Conservation (phyloP, 2,888 invertebrate genomes). For the Agelastica alni region DNA sequence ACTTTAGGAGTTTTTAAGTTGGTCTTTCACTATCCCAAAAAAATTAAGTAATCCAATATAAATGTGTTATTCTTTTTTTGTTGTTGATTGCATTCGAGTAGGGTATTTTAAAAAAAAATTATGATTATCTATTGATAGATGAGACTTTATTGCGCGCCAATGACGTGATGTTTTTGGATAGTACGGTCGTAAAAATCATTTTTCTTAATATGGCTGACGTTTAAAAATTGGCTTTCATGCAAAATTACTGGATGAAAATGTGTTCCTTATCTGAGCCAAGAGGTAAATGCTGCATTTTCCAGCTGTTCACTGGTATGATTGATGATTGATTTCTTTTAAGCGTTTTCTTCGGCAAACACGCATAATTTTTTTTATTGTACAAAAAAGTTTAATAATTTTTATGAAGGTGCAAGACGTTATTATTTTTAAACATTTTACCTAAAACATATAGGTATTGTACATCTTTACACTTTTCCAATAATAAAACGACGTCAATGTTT, state of each 20-base stretch:
- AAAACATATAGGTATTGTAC: too few relatives aligned
- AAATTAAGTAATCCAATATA: too few relatives aligned
- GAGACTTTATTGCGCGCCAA: constrained; percentile 1
- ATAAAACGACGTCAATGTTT: too few relatives aligned
- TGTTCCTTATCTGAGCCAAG: constrained; percentile 3
- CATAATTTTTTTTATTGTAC: not conserved
- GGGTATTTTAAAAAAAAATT: not conserved
- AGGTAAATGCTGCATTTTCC: constrained; percentile 19
- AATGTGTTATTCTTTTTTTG: too few relatives aligned
- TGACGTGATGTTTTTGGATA: not conserved
- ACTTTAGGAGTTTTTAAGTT: too few relatives aligned
- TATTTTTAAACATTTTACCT: too few relatives aligned
- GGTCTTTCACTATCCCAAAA: too few relatives aligned
- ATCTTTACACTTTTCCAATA: too few relatives aligned
- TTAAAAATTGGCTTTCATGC: constrained; percentile 24
- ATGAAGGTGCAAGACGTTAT: too few relatives aligned
- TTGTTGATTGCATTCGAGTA: too few relatives aligned
- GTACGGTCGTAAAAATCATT: constrained; percentile 17
- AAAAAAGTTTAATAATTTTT: not conserved
- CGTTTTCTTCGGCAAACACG: not conserved
- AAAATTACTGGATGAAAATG: constrained; percentile 18
- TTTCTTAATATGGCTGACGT: constrained; percentile 24
- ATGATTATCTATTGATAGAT: not conserved
- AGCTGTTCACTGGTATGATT: constrained; percentile 16
- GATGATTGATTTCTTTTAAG: constrained; percentile 12